A percentile compares a stretch with the other conserved stretches of the same genome.
These are phyloP conservation scores for Dryomyza anilis DNA, from an alignment of 2,888 invertebrate genomes.

Conservation along the genomic window DNA sequence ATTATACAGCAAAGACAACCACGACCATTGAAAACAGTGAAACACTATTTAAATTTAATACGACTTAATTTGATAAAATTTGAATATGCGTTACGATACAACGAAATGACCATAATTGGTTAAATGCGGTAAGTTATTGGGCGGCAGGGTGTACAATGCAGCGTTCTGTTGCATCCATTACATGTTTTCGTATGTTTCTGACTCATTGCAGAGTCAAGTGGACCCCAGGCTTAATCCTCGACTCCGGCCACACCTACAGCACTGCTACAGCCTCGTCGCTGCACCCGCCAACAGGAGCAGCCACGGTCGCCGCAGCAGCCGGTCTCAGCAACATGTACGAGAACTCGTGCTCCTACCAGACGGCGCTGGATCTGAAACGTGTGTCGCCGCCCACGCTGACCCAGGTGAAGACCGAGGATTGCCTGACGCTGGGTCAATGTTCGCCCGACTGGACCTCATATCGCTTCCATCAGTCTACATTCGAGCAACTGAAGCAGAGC, in stretches of 20 bases:
- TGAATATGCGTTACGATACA: no score
- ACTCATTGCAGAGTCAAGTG: slow-evolving; percentile 52
- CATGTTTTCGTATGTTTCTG: not conserved
- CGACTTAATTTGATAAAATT: not conserved
- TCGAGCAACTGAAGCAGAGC: slow-evolving; percentile 87
- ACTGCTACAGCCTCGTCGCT: slow-evolving; percentile 9
- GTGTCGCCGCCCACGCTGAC: slow-evolving; percentile 64
- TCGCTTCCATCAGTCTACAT: slow-evolving; percentile 83
- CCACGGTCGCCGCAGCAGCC: not conserved
- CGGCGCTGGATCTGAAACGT: slow-evolving; percentile 78
- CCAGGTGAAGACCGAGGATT: slow-evolving; percentile 64
- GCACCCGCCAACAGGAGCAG: slow-evolving; percentile 1
- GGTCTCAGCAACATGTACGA: slow-evolving; percentile 74
- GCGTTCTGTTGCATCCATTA: not conserved
- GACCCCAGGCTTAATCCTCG: slow-evolving; percentile 43
- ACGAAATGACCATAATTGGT: slow-evolving; percentile 32
- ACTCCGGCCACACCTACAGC: slow-evolving; percentile 25
- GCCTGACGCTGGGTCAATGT: slow-evolving; percentile 62
- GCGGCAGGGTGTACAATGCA: no score
- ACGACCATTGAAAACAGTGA: not conserved
- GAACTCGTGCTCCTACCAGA: slow-evolving; percentile 91
- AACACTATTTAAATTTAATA: not conserved
- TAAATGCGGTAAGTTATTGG: slow-evolving; percentile 42
- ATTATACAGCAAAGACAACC: not conserved
- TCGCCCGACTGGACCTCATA: slow-evolving; percentile 78